Conservation (phyloP, 2,888 invertebrate species). For the Drosophila helvetica region DNA sequence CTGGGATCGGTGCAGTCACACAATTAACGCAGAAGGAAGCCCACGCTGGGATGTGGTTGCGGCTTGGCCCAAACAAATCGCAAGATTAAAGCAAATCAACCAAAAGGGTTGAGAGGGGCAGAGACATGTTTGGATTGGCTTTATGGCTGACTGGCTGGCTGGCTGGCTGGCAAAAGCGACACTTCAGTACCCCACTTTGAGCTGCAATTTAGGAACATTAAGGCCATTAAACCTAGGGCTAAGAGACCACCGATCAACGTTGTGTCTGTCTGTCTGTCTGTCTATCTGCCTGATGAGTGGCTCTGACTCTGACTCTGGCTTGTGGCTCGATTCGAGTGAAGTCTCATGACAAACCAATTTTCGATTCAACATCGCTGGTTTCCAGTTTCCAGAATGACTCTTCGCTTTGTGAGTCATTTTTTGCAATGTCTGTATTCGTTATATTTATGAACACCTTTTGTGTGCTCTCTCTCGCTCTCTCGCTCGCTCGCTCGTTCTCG, state of each 20-base stretch:
- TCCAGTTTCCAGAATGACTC: slow-evolving; percentile 19
- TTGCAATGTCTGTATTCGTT: slow-evolving; percentile 27
- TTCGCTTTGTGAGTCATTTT: slow-evolving; percentile 31
- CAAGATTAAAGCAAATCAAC: slow-evolving; percentile 62
- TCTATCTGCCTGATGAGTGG: neutral
- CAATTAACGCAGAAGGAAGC: slow-evolving; percentile 55
- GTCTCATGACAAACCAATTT: slow-evolving; percentile 20
- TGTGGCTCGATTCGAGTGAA: slow-evolving; percentile 14
- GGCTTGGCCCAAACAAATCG: slow-evolving; percentile 30
- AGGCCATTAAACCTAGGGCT: slow-evolving; percentile 10
- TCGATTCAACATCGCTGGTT: slow-evolving; percentile 4
- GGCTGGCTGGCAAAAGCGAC: slow-evolving; percentile 3
- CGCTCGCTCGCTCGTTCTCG: slow-evolving; percentile 4
- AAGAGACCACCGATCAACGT: neutral
- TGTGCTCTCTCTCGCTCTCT: slow-evolving; percentile 7
- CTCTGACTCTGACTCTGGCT: neutral
- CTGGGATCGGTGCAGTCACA: slow-evolving; percentile 22
- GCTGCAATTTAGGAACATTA: slow-evolving; percentile 28
- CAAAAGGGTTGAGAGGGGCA: slow-evolving; percentile 37
- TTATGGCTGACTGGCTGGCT: slow-evolving; percentile 26
- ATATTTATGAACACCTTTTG: slow-evolving; percentile 26
- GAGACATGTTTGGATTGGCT: slow-evolving; percentile 28
- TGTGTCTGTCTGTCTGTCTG: neutral
- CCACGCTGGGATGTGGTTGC: slow-evolving; percentile 59
- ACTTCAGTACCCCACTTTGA: slow-evolving; percentile 24